Evolutionary conservation across 2,113 vertebrate species (phyloP).

Genomic region (Condylura cristata): DNA sequence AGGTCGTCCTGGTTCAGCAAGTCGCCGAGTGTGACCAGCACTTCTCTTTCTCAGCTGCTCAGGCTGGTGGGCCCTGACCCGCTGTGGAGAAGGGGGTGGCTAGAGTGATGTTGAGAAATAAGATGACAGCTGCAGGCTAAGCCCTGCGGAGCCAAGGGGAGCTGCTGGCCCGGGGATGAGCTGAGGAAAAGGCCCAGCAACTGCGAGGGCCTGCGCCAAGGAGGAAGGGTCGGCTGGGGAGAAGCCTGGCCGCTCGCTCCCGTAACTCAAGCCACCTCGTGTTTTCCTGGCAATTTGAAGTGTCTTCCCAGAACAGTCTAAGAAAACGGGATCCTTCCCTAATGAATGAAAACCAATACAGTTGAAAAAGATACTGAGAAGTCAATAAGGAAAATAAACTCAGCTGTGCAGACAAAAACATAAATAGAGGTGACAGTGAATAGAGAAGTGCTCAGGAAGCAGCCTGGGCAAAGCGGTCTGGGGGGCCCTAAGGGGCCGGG

Average conservation of each 20-base stretch:
- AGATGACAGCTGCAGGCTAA: background rate
- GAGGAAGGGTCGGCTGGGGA: background rate
- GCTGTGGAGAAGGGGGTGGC: no score
- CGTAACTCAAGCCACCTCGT: background rate
- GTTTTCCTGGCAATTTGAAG: fast-evolving
- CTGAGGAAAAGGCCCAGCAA: background rate
- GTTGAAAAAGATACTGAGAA: background rate
- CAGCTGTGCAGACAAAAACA: background rate
- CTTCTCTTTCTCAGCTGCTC: background rate
- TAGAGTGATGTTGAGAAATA: background rate
- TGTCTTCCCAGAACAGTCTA: background rate
- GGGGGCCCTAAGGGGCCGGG: background rate
- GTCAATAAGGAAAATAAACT: conserved; percentile 11
- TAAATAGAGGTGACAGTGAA: background rate
- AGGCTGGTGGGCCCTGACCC: background rate
- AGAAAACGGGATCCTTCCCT: background rate
- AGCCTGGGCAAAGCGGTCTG: background rate
- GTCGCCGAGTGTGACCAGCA: background rate
- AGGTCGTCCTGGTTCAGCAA: background rate
- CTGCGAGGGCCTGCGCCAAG: no score
- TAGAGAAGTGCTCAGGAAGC: background rate
- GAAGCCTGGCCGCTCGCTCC: fast-evolving
- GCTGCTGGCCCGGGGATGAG: fast-evolving
- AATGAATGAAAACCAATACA: background rate
- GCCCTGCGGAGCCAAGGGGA: background rate